Base-by-base conservation (phyloP, 2,888 invertebrate genomes). In the Smittia sp. region DNA sequence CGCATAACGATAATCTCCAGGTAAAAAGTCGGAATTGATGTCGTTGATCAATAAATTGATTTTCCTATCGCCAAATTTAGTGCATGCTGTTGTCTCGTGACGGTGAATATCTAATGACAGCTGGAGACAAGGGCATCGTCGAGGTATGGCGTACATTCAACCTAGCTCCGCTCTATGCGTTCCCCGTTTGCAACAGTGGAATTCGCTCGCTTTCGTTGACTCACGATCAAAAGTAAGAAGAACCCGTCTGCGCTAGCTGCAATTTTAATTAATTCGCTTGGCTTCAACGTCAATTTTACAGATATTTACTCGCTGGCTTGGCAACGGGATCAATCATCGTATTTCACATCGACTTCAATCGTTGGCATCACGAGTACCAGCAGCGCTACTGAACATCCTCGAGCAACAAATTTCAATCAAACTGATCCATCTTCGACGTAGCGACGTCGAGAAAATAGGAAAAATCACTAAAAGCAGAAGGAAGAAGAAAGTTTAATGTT, bases 261-360 rank as follows among this genome's bases (percentile, higher is more conserved):
- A 46, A 46, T 46, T 46, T 46, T 6, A 32, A 32, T 32, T 32
- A 32, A 32, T 46, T 15, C 46, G 15, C 46, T 46, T 15, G 9
- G 46, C 46, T 46, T 15, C 15, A 54, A 76, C 76, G 11, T 70
- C 65, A 41, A 58, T 58, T 58, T 58, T 22, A 32, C 46, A 98
- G 97, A 83, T 98, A 97, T 86, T 87, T 99, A 77, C 85, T 99
- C 79, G 98, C 98, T 78, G 99, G 99, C 73, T 86, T 99, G 74
- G 95, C 97, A 74, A 95, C 98, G 77, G 99, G 99, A 73, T 97
- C 98, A 73, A 91, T 99, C 77, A 95, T 99, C 75, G 97, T 99
- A 79, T 98, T 98, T 86, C 98, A 99, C 86, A 97, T 99, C 82
- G 98, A 99, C 84, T 99, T 99, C 86, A 99, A 99, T 84, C 87